Conservation (phyloP, 2,113 vertebrate species). For the Diadophis punctatus region DNA sequence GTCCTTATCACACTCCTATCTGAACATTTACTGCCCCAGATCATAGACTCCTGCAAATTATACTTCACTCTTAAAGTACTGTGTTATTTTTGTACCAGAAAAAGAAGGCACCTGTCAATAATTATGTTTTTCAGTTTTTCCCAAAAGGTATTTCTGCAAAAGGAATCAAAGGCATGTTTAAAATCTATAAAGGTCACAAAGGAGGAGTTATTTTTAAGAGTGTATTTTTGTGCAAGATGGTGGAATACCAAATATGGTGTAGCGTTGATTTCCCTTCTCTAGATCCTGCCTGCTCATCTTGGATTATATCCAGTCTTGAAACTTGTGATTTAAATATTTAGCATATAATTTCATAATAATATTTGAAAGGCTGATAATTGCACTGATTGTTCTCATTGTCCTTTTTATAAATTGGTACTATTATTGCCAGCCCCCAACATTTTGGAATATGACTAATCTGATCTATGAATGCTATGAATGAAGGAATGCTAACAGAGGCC, state of each 20-base stretch:
- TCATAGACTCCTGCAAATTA: neutral
- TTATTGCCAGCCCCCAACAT: neutral
- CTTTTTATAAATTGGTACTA: neutral
- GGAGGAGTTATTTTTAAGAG: neutral
- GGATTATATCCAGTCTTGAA: neutral
- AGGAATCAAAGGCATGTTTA: neutral
- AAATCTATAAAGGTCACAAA: neutral
- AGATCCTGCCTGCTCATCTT: neutral
- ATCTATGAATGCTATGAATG: neutral
- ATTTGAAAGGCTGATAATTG: neutral
- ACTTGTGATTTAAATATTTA: neutral
- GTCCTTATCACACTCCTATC: neutral
- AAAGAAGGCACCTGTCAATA: neutral
- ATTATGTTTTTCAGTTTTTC: neutral
- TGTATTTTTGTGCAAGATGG: neutral
- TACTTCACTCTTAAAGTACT: neutral
- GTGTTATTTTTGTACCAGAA: neutral
- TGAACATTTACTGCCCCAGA: neutral
- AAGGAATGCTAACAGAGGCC: neutral
- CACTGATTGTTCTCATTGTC: neutral
- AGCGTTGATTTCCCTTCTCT: neutral
- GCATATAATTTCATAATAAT: neutral
- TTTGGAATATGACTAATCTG: neutral
- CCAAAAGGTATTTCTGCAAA: neutral
- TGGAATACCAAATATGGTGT: neutral